Base-by-base conservation (phyloP, 2,113 vertebrate genomes). In the Macrotis lagotis region DNA sequence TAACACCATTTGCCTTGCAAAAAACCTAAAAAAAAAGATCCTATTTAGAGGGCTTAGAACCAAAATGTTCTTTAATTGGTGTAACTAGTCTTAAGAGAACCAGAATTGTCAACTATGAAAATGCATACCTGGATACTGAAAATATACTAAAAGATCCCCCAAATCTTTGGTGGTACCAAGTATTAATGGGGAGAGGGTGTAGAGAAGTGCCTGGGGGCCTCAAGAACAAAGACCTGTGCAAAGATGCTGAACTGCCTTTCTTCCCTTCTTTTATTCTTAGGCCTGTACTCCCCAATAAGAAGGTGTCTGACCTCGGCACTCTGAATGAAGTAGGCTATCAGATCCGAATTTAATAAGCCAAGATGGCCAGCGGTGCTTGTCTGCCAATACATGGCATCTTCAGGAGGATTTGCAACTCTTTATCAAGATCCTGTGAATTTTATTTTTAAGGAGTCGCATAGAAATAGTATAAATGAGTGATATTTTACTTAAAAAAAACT, bases 281-380 rank as follows among this genome's bases (percentile, higher is more conserved):
- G 98, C 99, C 99, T 7, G 99, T 99, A 0, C 97, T 98, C 44
- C 97, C 99, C 94, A 99, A 99, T 92, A 99, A 99, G 98, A 99
- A 99, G 90, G 99, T 97, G 93, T 96, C 99, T 3, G 99, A 99
- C 89, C 99, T 99, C 97, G 99, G 99, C 95, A 98, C 99, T 0
- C 98, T 99, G 96, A 99, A 97, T 0, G 99, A 99, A 91, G 99
- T 99, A 3, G 99, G 99, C 94, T 99, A 99, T 97, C 99, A 99
- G 97, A 99, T 99, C 96, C 99, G 99, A 91, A 99, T 99, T 98
- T 99, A 98, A 98, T 91, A 93, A 88, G 97, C 96, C 96, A 51
- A 48, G 28, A 0, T 8, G 52, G 0, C 47, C 89, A 25, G 55
- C 49, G 97, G 98, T 98, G 98, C 98, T 98, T 97, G 7, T 49